Base-by-base conservation (phyloP, 1,140 invertebrate species). In the Stenopsyche tienmushanensis region DNA sequence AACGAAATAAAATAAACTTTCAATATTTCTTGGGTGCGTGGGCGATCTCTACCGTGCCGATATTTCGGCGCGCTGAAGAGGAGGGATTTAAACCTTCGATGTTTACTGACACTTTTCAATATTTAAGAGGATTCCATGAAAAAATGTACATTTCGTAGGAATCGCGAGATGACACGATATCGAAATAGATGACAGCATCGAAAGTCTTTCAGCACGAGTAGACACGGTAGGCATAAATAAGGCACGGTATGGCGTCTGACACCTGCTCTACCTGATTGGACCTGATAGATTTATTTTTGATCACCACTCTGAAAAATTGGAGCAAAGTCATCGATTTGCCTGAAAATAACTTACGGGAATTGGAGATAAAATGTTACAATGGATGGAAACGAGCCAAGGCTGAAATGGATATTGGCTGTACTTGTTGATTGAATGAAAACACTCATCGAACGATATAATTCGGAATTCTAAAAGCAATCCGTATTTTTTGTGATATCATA, bases 101-200 rank as follows among this genome's bases (percentile, higher is more conserved):
- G 29, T 69, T 69, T 65, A 65, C 59, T 69, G 67, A 66, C 64
- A 69, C 42, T 45, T 63, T 24, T 64, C 66, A 42, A 65, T 65
- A 55, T 69, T 69, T 69, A 55, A 66, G 53, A 41, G 52, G 26
- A 63, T 63, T 58, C 49, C 52, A 55, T 60, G 23, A 20, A 47
- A 34, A 57, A 57, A 57, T 57, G 54, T 57, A 42, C 57, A 44
- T 69, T 65, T 62, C 50, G 45, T 62, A 39, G 52, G 17, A 65
- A 64, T 64, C 64, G 2, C 23, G n/a, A 69, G 64, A 68, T 54
- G 20, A 62, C 45, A 15, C 60, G 45, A 62, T 50, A 62, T 62
- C 47, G 24, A 62, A 44, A 52, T 62, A 41, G 34, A 58, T 25
- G 15, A 18, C 15, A n/a, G n/a, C n/a, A n/a, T n/a, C n/a, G n/a